These are phyloP conservation scores for Myotis myotis DNA, from an alignment of 2,797 vertebrate genomes.

Conservation along the genomic window DNA sequence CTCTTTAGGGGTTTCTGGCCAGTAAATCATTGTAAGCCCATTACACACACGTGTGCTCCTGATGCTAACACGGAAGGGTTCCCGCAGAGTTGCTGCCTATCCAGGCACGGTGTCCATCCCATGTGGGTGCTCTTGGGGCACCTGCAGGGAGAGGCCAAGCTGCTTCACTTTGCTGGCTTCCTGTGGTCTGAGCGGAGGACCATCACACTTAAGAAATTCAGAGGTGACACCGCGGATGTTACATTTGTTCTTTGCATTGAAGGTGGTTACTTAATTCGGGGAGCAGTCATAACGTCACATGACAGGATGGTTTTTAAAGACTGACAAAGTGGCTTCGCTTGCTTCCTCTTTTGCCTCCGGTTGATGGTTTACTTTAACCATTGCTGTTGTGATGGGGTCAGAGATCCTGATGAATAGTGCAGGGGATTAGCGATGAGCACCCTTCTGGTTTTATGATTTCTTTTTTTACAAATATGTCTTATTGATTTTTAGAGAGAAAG, in stretches of 20 bases:
- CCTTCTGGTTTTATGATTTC: background rate
- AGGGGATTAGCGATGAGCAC: background rate
- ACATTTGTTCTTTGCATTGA: background rate
- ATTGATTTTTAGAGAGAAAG: too few relatives aligned
- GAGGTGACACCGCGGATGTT: background rate
- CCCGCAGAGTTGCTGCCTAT: background rate
- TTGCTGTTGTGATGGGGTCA: background rate
- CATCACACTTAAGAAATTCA: background rate
- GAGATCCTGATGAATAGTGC: background rate
- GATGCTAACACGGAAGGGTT: too few relatives aligned
- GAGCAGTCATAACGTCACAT: background rate
- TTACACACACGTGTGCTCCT: background rate
- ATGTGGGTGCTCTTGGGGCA: background rate
- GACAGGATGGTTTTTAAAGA: background rate
- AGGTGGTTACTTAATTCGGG: background rate
- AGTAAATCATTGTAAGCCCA: background rate
- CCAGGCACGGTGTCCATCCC: rapidly evolving
- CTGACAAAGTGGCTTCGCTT: background rate
- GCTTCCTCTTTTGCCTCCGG: background rate
- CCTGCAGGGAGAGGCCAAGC: background rate
- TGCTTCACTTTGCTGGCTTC: background rate
- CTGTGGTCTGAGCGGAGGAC: background rate
- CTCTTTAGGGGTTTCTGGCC: background rate
- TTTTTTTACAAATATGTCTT: too few relatives aligned
- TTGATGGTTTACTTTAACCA: background rate